A percentile compares a stretch with the other conserved stretches of the same genome.
phyloP scores from a whole-genome alignment of 1,140 invertebrate species.

The Philopotamus ludificatus region DNA sequence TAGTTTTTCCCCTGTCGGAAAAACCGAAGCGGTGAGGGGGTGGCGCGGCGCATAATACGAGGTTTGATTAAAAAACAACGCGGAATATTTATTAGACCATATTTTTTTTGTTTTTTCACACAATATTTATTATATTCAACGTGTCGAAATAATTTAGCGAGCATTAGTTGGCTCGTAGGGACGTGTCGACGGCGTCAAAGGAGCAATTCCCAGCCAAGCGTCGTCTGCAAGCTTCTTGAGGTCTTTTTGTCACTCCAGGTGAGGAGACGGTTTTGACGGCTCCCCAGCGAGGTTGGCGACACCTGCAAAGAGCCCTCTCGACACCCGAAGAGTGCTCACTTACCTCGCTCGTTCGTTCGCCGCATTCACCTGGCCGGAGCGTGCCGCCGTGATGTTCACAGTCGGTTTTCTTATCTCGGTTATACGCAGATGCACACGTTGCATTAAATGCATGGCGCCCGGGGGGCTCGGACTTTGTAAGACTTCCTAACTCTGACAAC shows the following conservation, averaged over 20 bases:
- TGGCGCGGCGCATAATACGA: too few relatives aligned
- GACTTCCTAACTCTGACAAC: constrained; percentile 32
- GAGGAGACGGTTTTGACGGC: neutral
- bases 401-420: too few relatives aligned
- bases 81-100: neutral
- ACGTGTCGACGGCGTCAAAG: neutral
- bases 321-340: too few relatives aligned
- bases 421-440: neutral
- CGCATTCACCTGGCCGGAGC: neutral
- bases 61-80: neutral
- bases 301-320: neutral
- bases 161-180: neutral
- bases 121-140: neutral
- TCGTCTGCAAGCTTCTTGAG: neutral
- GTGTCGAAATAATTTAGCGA: too few relatives aligned
- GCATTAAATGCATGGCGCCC: neutral
- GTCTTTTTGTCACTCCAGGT: neutral
- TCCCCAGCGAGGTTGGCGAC: too few relatives aligned
- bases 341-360: too few relatives aligned
- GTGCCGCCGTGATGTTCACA: too few relatives aligned
- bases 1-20: constrained; percentile 3
- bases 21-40: too few relatives aligned
- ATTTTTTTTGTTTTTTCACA: neutral
- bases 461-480: constrained; percentile 30
- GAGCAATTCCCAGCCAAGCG: neutral